Conservation (phyloP, 2,113 vertebrate genomes). For the Nerophis ophidion region DNA sequence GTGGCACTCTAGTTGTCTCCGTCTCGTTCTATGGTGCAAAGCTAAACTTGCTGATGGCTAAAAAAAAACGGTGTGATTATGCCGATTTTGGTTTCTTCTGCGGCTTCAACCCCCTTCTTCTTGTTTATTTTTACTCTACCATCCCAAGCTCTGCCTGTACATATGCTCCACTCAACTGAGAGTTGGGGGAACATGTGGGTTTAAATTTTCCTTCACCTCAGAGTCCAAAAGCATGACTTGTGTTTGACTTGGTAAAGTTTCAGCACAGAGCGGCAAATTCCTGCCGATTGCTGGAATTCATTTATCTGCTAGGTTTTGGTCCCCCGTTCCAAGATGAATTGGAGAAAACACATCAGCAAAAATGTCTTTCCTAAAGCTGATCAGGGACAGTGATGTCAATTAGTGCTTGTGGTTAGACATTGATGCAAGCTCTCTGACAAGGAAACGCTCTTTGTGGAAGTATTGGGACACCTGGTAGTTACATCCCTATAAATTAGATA, state of each 20-base stretch:
- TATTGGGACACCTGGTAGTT: constrained; percentile 7
- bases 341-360: constrained; percentile 30
- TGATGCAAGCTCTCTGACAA: too few relatives aligned
- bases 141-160: constrained; percentile 24
- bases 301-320: constrained; percentile 56
- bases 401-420: constrained; percentile 1
- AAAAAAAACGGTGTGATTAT: constrained; percentile 48
- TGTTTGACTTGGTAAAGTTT: constrained; percentile 70
- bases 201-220: constrained; percentile 60
- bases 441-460: not conserved
- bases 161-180: constrained; percentile 17
- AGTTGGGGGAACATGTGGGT: constrained; percentile 58
- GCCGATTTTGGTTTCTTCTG: constrained; percentile 57
- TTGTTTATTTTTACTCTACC: constrained; percentile 52
- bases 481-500: not conserved
- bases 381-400: constrained; percentile 7
- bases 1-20: constrained; percentile 23
- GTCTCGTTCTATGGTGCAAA: constrained; percentile 42
- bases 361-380: not conserved
- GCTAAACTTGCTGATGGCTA: constrained; percentile 65
- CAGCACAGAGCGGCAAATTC: constrained; percentile 56
- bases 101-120: constrained; percentile 43
- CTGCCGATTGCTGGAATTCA: constrained; percentile 61
- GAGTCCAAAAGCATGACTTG: constrained; percentile 54
- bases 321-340: constrained; percentile 32